Evolutionary conservation across 2,797 vertebrate genomes (phyloP).

Genomic region (Lophotriccus pileatus): DNA sequence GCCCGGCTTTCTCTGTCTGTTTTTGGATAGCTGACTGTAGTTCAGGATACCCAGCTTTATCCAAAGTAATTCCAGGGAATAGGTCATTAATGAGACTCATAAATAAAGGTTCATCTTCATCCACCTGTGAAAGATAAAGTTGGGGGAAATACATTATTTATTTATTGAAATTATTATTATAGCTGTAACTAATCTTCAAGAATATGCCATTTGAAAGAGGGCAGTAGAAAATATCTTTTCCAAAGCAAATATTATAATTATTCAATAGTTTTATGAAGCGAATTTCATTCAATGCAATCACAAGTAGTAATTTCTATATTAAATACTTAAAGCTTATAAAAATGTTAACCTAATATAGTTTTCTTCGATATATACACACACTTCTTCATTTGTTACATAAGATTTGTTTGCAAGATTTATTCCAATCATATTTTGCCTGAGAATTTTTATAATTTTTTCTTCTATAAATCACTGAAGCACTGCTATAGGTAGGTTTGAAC

Average conservation of each 20-base stretch:
- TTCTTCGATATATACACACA: background rate
- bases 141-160: background rate
- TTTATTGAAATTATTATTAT: background rate
- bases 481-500: background rate
- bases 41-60: constrained; percentile 83
- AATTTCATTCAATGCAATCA: background rate
- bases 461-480: background rate
- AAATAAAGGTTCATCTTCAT: constrained; percentile 82
- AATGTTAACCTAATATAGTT: background rate
- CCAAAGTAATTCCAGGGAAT: constrained; percentile 74
- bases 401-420: background rate
- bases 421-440: background rate
- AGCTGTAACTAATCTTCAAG: background rate
- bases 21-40: constrained; percentile 79
- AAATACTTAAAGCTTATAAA: background rate
- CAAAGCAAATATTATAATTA: background rate
- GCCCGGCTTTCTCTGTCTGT: constrained; percentile 77
- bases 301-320: constrained; percentile 19
- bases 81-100: constrained; percentile 83
- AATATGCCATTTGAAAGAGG: background rate
- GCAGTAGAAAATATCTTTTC: background rate
- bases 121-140: constrained; percentile 64
- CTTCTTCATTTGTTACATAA: background rate
- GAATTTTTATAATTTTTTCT: background rate
- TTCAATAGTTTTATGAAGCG: background rate